These are phyloP conservation scores for Drosophila baimaii DNA, from an alignment of 1,140 invertebrate genomes.

Conservation along the genomic window DNA sequence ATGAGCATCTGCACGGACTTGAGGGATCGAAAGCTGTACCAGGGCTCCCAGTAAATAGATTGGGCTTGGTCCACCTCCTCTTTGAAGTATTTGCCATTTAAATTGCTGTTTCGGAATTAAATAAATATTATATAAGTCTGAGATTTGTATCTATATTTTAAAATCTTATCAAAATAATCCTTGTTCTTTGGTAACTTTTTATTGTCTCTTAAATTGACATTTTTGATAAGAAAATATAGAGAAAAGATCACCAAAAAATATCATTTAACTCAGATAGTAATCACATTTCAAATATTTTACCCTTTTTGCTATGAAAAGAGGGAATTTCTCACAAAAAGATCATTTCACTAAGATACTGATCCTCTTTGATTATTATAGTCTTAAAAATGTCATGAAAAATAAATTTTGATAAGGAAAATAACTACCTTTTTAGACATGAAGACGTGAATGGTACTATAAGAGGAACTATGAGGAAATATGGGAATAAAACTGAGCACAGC, in stretches of 20 bases:
- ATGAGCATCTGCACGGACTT: slow-evolving; percentile 72
- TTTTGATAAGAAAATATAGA: not conserved
- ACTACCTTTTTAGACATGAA: too few relatives aligned
- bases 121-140: not conserved
- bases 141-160: not conserved
- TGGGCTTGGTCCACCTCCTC: slow-evolving; percentile 49
- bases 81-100: slow-evolving; percentile 69
- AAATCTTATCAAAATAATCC: not conserved
- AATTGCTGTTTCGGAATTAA: slow-evolving; percentile 42
- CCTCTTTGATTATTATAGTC: too few relatives aligned
- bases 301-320: too few relatives aligned
- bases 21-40: slow-evolving; percentile 65
- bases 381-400: not conserved
- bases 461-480: too few relatives aligned
- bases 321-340: too few relatives aligned
- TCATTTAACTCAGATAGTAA: too few relatives aligned
- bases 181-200: not conserved
- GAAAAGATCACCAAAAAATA: too few relatives aligned
- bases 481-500: too few relatives aligned
- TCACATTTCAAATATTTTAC: too few relatives aligned
- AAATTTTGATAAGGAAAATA: too few relatives aligned
- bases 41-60: slow-evolving; percentile 65
- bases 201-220: not conserved
- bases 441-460: too few relatives aligned
- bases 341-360: too few relatives aligned